Evolutionary conservation across 2,113 vertebrate genomes (phyloP).

Genomic region (Callionymus lyra): DNA sequence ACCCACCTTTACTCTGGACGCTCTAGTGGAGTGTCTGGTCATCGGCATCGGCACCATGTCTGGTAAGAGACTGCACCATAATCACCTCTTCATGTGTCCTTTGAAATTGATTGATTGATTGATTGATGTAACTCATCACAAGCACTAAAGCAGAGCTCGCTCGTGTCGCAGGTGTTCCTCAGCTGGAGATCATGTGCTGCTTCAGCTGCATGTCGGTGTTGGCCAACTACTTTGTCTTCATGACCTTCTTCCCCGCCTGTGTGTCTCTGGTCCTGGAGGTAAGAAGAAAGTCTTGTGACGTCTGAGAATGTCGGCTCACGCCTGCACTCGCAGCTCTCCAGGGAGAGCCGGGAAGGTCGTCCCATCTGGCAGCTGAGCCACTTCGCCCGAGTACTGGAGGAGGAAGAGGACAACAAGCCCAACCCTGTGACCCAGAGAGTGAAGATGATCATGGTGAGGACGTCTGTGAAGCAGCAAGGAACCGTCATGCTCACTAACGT

Average conservation of each 20-base stretch:
- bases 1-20: conserved; percentile 92
- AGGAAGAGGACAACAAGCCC: conserved; percentile 95
- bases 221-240: conserved; percentile 97
- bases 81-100: not conserved
- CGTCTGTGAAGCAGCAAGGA: not conserved
- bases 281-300: conserved; percentile 29
- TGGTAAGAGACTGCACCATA: conserved; percentile 53
- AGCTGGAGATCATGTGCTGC: conserved; percentile 97
- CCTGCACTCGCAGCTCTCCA: conserved; percentile 72
- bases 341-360: conserved; percentile 86
- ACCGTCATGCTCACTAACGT: not conserved
- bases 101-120: too few species aligned
- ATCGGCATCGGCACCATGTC: conserved; percentile 94
- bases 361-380: conserved; percentile 96
- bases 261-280: conserved; percentile 96
- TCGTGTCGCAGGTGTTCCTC: conserved; percentile 76
- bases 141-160: not conserved
- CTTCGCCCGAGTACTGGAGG: conserved; percentile 85
- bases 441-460: conserved; percentile 94
- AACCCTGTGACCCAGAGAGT: conserved; percentile 95
- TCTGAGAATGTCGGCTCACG: not conserved
- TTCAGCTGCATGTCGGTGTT: conserved; percentile 97
- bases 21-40: conserved; percentile 93
- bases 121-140: not conserved
- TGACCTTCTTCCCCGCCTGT: conserved; percentile 98